Evolutionary conservation across 2,113 vertebrate species (phyloP).

Genomic region (Neolamprologus fasciatus): DNA sequence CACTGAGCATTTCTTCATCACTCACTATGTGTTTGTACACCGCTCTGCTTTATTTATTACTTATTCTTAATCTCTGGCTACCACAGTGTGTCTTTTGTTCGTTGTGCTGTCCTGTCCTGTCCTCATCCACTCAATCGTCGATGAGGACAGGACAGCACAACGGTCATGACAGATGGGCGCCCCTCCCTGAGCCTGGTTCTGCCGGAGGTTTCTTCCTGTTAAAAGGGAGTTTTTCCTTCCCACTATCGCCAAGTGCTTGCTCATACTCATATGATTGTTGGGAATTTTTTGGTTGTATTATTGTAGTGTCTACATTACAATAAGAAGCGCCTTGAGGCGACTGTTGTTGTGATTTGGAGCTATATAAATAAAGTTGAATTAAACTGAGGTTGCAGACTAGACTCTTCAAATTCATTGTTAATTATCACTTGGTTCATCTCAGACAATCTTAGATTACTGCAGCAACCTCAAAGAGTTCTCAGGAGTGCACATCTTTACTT

Average conservation of each 20-base stretch:
- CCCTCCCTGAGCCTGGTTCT: not conserved
- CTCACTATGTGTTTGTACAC: not conserved
- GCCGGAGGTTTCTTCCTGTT: not conserved
- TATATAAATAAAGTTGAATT: not conserved
- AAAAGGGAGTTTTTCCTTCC: not conserved
- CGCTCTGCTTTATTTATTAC: not conserved
- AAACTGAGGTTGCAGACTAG: not conserved
- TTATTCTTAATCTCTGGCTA: not conserved
- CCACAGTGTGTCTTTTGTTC: not conserved
- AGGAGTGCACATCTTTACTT: not conserved
- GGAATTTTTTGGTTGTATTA: rapidly evolving
- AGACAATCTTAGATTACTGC: not conserved
- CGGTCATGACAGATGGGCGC: not conserved
- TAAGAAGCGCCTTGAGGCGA: rapidly evolving
- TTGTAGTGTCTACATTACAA: not conserved
- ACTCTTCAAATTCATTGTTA: not conserved
- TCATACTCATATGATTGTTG: not conserved
- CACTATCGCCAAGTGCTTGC: not conserved
- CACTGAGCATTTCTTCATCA: rapidly evolving
- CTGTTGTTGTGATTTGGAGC: not conserved
- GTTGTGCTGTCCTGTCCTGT: not conserved
- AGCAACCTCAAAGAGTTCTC: not conserved
- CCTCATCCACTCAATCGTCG: not conserved
- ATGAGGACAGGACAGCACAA: not conserved
- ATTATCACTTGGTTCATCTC: not conserved